These are phyloP conservation scores for Alectoris magna DNA, from an alignment of 2,797 vertebrate genomes.

Conservation along the genomic window DNA sequence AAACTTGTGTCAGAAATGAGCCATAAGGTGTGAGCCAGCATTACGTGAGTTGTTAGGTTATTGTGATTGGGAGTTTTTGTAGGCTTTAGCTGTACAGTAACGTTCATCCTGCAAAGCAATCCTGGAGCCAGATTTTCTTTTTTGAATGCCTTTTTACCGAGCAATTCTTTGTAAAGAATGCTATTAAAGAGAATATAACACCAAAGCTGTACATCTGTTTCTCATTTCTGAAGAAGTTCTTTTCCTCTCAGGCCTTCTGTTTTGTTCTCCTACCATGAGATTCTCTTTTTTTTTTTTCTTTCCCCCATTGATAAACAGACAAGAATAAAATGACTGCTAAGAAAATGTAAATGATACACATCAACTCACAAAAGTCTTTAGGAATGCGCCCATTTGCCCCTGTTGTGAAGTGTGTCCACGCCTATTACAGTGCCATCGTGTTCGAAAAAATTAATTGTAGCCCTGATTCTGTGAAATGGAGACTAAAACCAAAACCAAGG, in stretches of 20 bases:
- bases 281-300: neutral
- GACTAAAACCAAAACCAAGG: neutral
- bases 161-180: neutral
- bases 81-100: neutral
- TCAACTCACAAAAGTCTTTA: neutral
- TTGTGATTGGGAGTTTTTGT: neutral
- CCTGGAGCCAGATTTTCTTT: neutral
- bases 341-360: neutral
- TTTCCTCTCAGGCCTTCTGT: neutral
- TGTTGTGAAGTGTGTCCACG: neutral
- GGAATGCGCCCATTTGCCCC: neutral
- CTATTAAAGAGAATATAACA: neutral
- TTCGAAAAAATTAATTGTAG: neutral
- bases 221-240: constrained; percentile 28
- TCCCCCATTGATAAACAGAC: neutral
- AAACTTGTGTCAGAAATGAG: neutral
- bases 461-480: neutral
- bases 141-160: neutral
- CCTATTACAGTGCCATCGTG: neutral
- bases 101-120: neutral
- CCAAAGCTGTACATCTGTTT: constrained; percentile 55
- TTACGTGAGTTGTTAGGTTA: neutral
- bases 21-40: neutral
- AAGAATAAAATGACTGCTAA: constrained; percentile 5
- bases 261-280: neutral